Base-by-base conservation (phyloP, 2,888 invertebrate species). In the Meta bourneti region DNA sequence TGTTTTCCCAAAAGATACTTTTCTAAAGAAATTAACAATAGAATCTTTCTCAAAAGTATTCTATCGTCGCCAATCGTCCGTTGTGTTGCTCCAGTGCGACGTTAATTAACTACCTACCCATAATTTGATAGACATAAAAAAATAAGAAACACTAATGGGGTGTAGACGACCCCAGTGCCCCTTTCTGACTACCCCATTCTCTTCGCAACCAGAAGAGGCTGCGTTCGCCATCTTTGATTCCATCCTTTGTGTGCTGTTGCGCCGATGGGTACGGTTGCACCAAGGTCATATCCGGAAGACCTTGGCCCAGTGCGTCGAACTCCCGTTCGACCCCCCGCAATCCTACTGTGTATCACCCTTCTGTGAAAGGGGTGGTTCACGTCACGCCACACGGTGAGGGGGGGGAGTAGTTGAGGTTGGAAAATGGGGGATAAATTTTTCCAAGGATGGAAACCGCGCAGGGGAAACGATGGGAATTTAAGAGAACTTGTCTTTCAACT, bases 301-400 rank as follows among this genome's bases (percentile, higher is more conserved):
- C 90, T 91, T 91, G 90, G 86, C 86, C 85, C 75, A 86, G 90
- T 81, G 81, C 86, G 75, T 86, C 85, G 90, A 91, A 91, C 90
- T 82, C 69, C n/a, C 49, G 69, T 82, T 51, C 82, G 13, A 9
- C 51, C 51, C 20, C 51, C 83, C 77, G 20, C 49, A 11, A n/a
- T n/a, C 19, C 77, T 34, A 20, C 9, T 52, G 9, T 2, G 34
- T 6, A 54, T 74, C 9, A 2, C n/a, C n/a, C 13, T 52, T 9
- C 52, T 16, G 7, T 54, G 4, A 54, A 85, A 70, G 48, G 84
- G 75, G 80, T 74, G 74, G 75, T 61, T 34, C 48, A 34, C 34
- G 34, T 34, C 34, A 2, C 34, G 34, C 34, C 34, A 11, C 70
- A n/a, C 11, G 19, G 19, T n/a, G 6, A 11, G 16, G 70, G 6